These are phyloP conservation scores for Probaryconus sp. DNA, from an alignment of 1,140 invertebrate species.

Conservation along the genomic window DNA sequence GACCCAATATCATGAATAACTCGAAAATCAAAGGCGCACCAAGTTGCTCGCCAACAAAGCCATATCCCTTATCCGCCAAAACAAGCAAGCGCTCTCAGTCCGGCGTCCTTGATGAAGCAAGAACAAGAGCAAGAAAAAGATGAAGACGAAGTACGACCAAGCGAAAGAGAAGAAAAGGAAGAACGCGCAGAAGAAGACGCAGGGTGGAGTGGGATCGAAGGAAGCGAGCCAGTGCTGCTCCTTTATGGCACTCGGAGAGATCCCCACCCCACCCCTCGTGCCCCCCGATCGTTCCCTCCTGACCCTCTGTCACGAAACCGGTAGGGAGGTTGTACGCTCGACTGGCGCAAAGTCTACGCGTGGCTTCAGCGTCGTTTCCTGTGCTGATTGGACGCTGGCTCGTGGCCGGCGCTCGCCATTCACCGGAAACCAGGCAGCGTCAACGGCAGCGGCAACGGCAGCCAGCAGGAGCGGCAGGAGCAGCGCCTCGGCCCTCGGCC, in stretches of 20 bases:
- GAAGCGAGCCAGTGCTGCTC: too few species aligned
- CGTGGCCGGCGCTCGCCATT: conserved; percentile 78
- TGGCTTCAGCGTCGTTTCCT: conserved; percentile 74
- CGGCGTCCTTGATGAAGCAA: conserved; percentile 37
- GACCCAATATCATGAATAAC: conserved; percentile 21
- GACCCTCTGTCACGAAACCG: conserved; percentile 16
- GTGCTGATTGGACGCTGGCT: conserved; percentile 78
- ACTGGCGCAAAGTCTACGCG: conserved; percentile 67
- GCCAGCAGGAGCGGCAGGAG: too few species aligned
- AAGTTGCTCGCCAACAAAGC: conserved; percentile 21
- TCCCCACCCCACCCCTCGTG: too few species aligned
- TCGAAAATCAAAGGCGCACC: conserved; percentile 5
- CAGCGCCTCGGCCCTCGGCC: conserved; percentile 9
- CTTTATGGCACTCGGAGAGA: too few species aligned
- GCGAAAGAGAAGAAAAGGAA: conserved; percentile 2
- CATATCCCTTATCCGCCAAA: conserved; percentile 17
- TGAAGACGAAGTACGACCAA: conserved; percentile 16
- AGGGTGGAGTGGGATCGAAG: too few species aligned
- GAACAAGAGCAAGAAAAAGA: conserved; percentile 6
- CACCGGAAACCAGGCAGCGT: conserved; percentile 72
- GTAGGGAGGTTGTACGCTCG: conserved; percentile 12
- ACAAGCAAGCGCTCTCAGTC: conserved; percentile 17
- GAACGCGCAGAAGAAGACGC: too few species aligned
- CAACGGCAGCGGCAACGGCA: conserved; percentile 46
- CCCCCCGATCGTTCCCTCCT: too few species aligned